Base-by-base conservation (phyloP, 2,113 vertebrate genomes). In the Phainopepla nitens region DNA sequence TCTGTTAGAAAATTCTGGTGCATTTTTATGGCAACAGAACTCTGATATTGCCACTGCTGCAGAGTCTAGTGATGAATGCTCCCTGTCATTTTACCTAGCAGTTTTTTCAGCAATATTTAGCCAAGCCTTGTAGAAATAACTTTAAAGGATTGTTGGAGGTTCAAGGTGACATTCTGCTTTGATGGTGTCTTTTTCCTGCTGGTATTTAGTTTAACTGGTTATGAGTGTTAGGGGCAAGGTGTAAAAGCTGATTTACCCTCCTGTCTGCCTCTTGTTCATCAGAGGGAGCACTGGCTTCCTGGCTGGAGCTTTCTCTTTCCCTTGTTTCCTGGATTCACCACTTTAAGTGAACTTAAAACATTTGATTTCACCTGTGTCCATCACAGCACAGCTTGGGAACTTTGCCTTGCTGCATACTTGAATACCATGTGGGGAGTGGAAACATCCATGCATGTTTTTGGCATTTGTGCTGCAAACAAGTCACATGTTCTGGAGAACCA, bases 101-200 rank as follows among this genome's bases (percentile, higher is more conserved):
- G 33, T 22, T 82, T 81, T 71, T 42, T 4, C 44, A 78, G 65
- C 25, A 84, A 29, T 54, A n/a, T 79, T 71, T 66, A 93, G 39
- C 70, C 22, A 39, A 36, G 17, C 35, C 53, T 50, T 42, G 11
- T 19, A 92, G 79, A 65, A 75, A 42, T 78, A 85, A 50, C 53
- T 93, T 47, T 22, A 35, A 78, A 91, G 18, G 44, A 58, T 82
- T 79, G 62, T 64, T 66, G 51, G 53, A 35, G 9, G 6, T 47
- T 93, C 91, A 92, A 62, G 70, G 66, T 88, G 66, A 79, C 51
- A 21, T 70, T 93, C 23, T 79, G 44, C 39, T 84, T 51, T 58
- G 17, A 20, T 5, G 12, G 56, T 79, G 29, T 60, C 78, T 77
- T 62, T 36, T 70, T 22, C 2, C 20, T 71, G 15, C 29, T 70